These are phyloP conservation scores for Hedya salicella DNA, from an alignment of 2,888 invertebrate genomes.

Conservation along the genomic window DNA sequence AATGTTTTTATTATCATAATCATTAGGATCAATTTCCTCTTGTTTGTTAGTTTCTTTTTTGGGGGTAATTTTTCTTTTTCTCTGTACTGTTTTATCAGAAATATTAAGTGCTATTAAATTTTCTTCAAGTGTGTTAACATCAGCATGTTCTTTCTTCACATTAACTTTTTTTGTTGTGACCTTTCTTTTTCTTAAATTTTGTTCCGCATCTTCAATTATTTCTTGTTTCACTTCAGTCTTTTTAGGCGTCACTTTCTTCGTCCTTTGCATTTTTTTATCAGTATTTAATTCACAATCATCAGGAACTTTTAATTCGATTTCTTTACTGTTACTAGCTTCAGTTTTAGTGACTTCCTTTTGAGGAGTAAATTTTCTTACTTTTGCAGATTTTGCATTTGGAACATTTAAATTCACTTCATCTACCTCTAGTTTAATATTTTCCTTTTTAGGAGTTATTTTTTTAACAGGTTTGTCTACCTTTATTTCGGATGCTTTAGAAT, in stretches of 20 bases:
- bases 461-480: constrained; percentile 10
- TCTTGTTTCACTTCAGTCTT: constrained; percentile 38
- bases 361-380: constrained; percentile 17
- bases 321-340: background rate
- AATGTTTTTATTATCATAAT: constrained; percentile 15
- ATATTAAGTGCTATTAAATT: constrained; percentile 33
- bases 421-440: constrained; percentile 21
- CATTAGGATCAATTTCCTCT: constrained; percentile 42
- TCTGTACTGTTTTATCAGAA: constrained; percentile 43
- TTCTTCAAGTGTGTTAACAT: constrained; percentile 26
- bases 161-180: constrained; percentile 48
- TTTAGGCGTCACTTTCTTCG: constrained; percentile 33
- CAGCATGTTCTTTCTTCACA: constrained; percentile 5
- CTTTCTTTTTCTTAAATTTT: constrained; percentile 23
- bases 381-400: constrained; percentile 24
- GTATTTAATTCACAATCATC: constrained; percentile 1
- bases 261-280: constrained; percentile 15
- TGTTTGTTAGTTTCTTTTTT: constrained; percentile 49
- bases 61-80: constrained; percentile 53
- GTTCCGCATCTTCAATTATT: constrained; percentile 1
- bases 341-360: constrained; percentile 5
- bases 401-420: constrained; percentile 1
- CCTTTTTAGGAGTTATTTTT: constrained; percentile 16
- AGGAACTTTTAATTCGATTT: background rate
- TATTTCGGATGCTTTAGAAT: constrained; percentile 46